phyloP scores from a whole-genome alignment of 92 coral and sea anemone species.

The Virgularia gustaviana region DNA sequence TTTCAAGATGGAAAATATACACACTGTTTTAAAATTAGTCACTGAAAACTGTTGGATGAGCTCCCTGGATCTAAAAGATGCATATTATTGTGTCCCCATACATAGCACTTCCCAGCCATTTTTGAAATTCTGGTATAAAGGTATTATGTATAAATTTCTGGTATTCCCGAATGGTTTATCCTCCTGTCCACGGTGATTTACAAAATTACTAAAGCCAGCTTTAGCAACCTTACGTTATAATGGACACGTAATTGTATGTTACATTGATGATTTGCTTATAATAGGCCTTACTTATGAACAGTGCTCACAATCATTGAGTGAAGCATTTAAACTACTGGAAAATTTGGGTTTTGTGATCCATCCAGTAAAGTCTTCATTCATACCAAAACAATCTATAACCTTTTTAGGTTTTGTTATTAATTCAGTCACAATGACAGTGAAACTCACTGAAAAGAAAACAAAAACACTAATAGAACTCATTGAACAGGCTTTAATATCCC shows the following conservation, averaged over 20 bases:
- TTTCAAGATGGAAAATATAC: constrained; percentile 55
- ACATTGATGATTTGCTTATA: constrained; percentile 19
- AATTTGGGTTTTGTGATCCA: constrained; percentile 18
- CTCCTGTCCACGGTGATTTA: constrained; percentile 16
- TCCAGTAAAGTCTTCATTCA: constrained; percentile 31
- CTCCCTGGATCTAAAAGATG: constrained; percentile 58
- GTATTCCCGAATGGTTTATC: constrained; percentile 55
- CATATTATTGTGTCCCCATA: constrained; percentile 58
- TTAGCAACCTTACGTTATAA: background rate
- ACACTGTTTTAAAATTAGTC: constrained; percentile 39
- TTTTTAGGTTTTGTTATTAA: constrained; percentile 2
- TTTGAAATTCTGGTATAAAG: constrained; percentile 54
- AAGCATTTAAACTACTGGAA: background rate
- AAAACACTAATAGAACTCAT: background rate
- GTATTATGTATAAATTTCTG: constrained; percentile 48
- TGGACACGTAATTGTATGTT: constrained; percentile 11
- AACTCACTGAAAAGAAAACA: background rate
- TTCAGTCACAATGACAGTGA: background rate
- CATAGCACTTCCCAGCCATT: constrained; percentile 50
- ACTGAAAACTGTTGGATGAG: constrained; percentile 59
- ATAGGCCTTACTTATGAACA: constrained; percentile 2
- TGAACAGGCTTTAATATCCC: background rate
- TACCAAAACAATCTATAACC: constrained; percentile 13
- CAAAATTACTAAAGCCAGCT: constrained; percentile 12
- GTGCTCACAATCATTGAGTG: background rate